Evolutionary conservation across 2,797 vertebrate species (phyloP).

Genomic region (Hoplostethus atlanticus): DNA sequence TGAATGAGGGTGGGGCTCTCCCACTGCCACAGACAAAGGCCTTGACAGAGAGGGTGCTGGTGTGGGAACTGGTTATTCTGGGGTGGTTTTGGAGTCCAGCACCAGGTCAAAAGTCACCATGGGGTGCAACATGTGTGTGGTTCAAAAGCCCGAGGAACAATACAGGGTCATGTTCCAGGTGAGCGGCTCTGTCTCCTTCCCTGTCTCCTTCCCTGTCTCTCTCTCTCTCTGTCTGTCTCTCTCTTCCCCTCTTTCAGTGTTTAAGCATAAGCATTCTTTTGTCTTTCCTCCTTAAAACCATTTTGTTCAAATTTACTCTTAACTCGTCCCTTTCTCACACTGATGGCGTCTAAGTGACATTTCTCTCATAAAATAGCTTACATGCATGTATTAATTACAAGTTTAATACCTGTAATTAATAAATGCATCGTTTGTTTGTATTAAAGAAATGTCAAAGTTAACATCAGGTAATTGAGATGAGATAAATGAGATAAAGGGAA

Average conservation of each 20-base stretch:
- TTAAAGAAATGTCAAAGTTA: conserved; percentile 7
- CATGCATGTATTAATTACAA: not conserved
- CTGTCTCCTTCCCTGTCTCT: not conserved
- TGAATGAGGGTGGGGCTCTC: conserved; percentile 74
- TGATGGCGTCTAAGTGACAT: conserved; percentile 18
- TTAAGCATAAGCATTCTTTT: conserved; percentile 1
- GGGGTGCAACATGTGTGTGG: conserved; percentile 95
- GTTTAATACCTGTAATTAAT: not conserved
- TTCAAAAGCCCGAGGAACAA: conserved; percentile 92
- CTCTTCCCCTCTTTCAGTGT: not conserved
- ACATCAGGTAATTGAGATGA: not conserved
- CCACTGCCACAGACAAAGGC: conserved; percentile 78
- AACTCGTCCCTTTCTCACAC: conserved; percentile 6
- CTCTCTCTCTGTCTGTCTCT: conserved; percentile 22
- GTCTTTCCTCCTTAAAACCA: conserved; percentile 1
- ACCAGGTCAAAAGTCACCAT: conserved; percentile 72
- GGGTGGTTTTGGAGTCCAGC: conserved; percentile 42
- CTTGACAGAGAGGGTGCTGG: conserved; percentile 32
- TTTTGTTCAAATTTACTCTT: not conserved
- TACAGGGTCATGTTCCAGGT: conserved; percentile 96
- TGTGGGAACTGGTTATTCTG: conserved; percentile 36
- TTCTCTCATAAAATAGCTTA: not conserved
- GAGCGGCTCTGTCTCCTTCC: conserved; percentile 60
- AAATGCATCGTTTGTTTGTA: not conserved
- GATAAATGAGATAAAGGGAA: not conserved